phyloP scores from a whole-genome alignment of 1,140 invertebrate species.

The Samia ricini region DNA sequence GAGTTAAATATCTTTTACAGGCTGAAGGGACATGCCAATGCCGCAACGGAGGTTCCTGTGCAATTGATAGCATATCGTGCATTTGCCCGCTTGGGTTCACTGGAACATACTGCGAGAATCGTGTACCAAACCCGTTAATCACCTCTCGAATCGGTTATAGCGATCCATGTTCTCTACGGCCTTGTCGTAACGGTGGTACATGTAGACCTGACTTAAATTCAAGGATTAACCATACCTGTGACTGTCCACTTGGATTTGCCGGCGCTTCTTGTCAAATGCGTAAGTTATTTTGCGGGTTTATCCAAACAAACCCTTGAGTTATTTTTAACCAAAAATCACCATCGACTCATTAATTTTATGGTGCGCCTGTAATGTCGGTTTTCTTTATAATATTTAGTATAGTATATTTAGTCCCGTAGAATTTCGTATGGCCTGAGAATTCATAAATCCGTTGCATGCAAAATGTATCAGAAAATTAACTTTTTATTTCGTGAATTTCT shows the following conservation, averaged over 20 bases:
- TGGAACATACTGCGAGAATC: slow-evolving; percentile 85
- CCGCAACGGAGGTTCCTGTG: slow-evolving; percentile 60
- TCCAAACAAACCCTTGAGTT: too few relatives aligned
- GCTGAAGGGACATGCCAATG: slow-evolving; percentile 60
- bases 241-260: slow-evolving; percentile 87
- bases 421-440: too few relatives aligned
- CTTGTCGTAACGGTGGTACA: slow-evolving; percentile 89
- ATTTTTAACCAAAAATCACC: too few relatives aligned
- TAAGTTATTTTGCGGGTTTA: slow-evolving; percentile 73
- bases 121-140: slow-evolving; percentile 52
- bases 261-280: slow-evolving; percentile 88
- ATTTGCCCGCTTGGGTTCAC: slow-evolving; percentile 76
- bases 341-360: too few relatives aligned
- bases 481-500: too few relatives aligned
- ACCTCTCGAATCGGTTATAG: slow-evolving; percentile 37
- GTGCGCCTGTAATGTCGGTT: too few relatives aligned
- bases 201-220: slow-evolving; percentile 80
- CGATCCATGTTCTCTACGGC: slow-evolving; percentile 81
- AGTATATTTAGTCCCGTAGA: too few relatives aligned
- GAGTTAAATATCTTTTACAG: neutral
- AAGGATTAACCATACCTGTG: slow-evolving; percentile 82
- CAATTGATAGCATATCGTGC: slow-evolving; percentile 63
- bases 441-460: too few relatives aligned
- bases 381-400: too few relatives aligned
- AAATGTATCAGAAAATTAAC: too few relatives aligned